phyloP scores from a whole-genome alignment of 2,888 invertebrate genomes.

The Synanthedon andrenaeformis region DNA sequence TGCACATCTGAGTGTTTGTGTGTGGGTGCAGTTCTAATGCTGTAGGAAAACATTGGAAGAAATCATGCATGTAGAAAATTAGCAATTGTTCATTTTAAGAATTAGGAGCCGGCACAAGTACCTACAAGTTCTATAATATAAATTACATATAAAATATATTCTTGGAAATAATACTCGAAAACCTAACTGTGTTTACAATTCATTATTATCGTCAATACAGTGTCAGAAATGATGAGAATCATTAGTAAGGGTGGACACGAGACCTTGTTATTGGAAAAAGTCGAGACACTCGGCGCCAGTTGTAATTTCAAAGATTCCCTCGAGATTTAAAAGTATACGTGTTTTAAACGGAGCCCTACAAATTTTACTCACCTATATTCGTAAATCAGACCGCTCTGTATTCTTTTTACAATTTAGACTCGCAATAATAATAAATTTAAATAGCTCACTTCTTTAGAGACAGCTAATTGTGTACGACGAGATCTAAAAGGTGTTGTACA shows the following conservation, averaged over 20 bases:
- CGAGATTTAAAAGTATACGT: slow-evolving; percentile 6
- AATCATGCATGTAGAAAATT: too few species aligned
- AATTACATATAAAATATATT: too few species aligned
- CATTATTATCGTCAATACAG: too few species aligned
- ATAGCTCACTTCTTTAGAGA: background rate
- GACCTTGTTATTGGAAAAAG: slow-evolving; percentile 19
- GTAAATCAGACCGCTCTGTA: background rate
- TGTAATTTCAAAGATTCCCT: slow-evolving; percentile 9
- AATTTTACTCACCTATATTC: background rate
- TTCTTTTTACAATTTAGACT: background rate
- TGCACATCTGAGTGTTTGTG: too few species aligned
- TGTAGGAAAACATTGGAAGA: too few species aligned
- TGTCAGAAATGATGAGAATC: slow-evolving; percentile 1
- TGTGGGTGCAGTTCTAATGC: too few species aligned
- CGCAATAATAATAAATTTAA: background rate
- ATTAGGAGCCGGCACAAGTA: too few species aligned
- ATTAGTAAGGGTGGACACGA: slow-evolving; percentile 10
- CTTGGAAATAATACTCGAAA: too few species aligned
- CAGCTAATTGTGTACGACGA: background rate
- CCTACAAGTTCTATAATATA: too few species aligned
- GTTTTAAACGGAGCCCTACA: background rate
- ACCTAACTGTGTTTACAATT: too few species aligned
- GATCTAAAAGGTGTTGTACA: background rate
- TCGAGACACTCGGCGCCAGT: slow-evolving; percentile 13
- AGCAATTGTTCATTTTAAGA: too few species aligned